Percentiles rank a stretch among this genome's conserved stretches.
phyloP scores from a whole-genome alignment of 2,113 vertebrate genomes.

The Oryzias javanicus region DNA sequence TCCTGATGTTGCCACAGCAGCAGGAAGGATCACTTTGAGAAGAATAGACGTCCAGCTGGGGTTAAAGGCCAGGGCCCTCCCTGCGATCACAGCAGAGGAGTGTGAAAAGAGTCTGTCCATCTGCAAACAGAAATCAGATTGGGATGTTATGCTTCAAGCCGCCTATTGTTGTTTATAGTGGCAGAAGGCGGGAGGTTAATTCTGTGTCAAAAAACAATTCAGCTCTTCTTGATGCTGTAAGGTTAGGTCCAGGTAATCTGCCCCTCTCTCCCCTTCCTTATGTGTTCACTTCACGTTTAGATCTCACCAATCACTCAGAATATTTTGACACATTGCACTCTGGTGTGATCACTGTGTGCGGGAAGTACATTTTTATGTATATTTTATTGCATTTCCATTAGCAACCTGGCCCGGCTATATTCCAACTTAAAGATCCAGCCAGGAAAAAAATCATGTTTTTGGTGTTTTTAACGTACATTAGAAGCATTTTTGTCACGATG shows the following conservation, averaged over 20 bases:
- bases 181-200: neutral
- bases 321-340: slow-evolving; percentile 33
- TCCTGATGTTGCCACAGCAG: slow-evolving; percentile 39
- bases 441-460: too few species aligned
- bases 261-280: too few species aligned
- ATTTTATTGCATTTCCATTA: too few species aligned
- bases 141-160: slow-evolving; percentile 40
- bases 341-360: slow-evolving; percentile 13
- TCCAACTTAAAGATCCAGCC: too few species aligned
- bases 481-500: too few species aligned
- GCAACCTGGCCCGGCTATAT: too few species aligned
- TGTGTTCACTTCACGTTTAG: too few species aligned
- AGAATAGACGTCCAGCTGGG: slow-evolving; percentile 51
- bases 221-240: slow-evolving; percentile 1
- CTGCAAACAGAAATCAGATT: slow-evolving; percentile 61
- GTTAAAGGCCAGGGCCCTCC: slow-evolving; percentile 62
- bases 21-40: slow-evolving; percentile 15
- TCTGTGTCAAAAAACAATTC: slow-evolving; percentile 6
- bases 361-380: neutral
- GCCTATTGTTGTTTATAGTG: slow-evolving; percentile 23
- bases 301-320: too few species aligned
- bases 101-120: slow-evolving; percentile 55
- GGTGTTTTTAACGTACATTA: too few species aligned
- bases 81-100: slow-evolving; percentile 22
- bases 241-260: neutral